Percentiles rank a stretch among this genome's conserved stretches.
phyloP scores from a whole-genome alignment of 2,888 invertebrate species.

The Cephus pulcher region DNA sequence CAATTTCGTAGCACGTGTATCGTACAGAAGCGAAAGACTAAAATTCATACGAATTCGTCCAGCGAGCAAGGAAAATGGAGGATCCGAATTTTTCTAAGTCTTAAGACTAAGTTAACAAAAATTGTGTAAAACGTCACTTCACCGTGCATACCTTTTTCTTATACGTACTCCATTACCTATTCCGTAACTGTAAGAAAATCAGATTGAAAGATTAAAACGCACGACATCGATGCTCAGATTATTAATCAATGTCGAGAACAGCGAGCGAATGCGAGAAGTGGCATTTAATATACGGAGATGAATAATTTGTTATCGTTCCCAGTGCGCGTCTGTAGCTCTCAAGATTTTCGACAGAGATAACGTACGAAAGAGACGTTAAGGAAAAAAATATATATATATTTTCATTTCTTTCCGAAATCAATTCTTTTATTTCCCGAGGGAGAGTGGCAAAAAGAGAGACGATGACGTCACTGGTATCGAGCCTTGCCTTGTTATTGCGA shows the following conservation, averaged over 20 bases:
- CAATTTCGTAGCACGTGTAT: background rate
- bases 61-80: background rate
- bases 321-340: background rate
- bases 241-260: background rate
- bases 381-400: background rate
- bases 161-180: background rate
- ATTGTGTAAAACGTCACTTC: background rate
- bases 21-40: background rate
- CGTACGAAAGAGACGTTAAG: background rate
- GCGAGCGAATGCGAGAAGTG: background rate
- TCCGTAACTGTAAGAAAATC: background rate
- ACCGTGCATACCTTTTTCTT: background rate
- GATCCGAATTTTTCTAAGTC: background rate
- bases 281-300: background rate
- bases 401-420: background rate
- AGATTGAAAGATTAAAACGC: background rate
- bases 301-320: background rate
- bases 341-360: background rate
- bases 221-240: background rate
- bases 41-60: background rate
- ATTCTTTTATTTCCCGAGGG: background rate
- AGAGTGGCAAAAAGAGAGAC: background rate
- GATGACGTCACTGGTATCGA: slow-evolving; percentile 19
- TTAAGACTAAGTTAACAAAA: background rate
- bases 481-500: slow-evolving; percentile 23